These are phyloP conservation scores for Athene noctua DNA, from an alignment of 2,113 vertebrate genomes.

Conservation along the genomic window DNA sequence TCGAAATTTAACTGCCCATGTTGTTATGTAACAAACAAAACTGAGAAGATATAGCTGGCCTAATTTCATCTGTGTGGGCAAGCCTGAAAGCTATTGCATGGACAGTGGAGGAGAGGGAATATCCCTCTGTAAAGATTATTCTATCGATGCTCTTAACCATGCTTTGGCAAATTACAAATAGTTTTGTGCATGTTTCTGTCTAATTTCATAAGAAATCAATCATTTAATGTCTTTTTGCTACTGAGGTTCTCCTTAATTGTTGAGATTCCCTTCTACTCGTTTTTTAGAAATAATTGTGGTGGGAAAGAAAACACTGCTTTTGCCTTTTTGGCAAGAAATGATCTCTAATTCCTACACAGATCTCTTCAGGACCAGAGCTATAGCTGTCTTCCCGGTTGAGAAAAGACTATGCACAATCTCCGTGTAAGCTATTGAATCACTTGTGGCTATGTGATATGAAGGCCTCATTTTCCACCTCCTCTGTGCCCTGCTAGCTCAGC, in stretches of 20 bases:
- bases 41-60: neutral
- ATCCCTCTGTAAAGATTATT: neutral
- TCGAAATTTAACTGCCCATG: neutral
- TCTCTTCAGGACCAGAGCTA: neutral
- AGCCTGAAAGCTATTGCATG: neutral
- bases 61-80: neutral
- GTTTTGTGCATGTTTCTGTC: neutral
- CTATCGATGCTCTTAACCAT: neutral
- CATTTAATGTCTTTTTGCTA: neutral
- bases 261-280: neutral
- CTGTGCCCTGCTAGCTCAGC: neutral
- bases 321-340: neutral
- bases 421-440: fast-evolving
- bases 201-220: neutral
- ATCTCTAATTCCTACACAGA: neutral
- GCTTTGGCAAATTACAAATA: neutral
- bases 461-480: neutral
- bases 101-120: neutral
- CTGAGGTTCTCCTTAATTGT: neutral
- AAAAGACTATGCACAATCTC: neutral
- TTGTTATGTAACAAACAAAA: neutral
- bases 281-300: neutral
- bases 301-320: neutral
- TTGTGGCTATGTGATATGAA: neutral
- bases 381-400: neutral